These are phyloP conservation scores for Microctonus hyperodae DNA, from an alignment of 2,888 invertebrate species.

Conservation along the genomic window DNA sequence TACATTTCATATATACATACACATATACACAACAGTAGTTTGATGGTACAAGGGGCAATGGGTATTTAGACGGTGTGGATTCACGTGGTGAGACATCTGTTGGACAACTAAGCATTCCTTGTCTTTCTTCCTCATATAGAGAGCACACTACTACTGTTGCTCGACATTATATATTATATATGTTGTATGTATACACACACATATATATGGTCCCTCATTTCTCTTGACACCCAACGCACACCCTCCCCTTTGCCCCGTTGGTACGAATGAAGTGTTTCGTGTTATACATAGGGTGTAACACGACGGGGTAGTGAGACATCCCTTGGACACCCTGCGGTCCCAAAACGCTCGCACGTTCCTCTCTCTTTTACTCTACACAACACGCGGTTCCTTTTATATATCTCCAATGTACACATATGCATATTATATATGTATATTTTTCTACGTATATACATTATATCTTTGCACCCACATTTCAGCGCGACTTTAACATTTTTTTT, in stretches of 20 bases:
- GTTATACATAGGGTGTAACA: constrained; percentile 40
- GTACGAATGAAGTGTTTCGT: constrained; percentile 37
- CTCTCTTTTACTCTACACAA: background rate
- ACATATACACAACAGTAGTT: constrained; percentile 1
- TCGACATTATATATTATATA: constrained; percentile 20
- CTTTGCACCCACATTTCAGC: constrained; percentile 16
- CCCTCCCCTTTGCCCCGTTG: constrained; percentile 18
- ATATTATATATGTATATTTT: constrained; percentile 10
- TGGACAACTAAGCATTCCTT: constrained; percentile 58
- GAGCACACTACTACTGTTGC: too few species aligned
- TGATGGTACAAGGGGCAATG: constrained; percentile 36
- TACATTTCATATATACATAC: constrained; percentile 12
- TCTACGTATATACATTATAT: constrained; percentile 7
- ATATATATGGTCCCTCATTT: background rate
- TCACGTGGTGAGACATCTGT: constrained; percentile 63
- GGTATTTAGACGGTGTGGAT: constrained; percentile 56
- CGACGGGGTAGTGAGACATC: constrained; percentile 51
- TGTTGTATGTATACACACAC: too few species aligned
- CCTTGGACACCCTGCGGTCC: constrained; percentile 34
- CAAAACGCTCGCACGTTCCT: constrained; percentile 27
- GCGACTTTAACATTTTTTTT: constrained; percentile 19
- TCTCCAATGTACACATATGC: background rate
- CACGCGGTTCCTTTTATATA: constrained; percentile 15
- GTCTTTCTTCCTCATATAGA: constrained; percentile 37
- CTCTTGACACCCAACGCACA: constrained; percentile 4